A percentile compares a stretch with the other conserved stretches of the same genome.
Conservation (phyloP, 2,113 vertebrate genomes). For the Paratilapia polleni region DNA sequence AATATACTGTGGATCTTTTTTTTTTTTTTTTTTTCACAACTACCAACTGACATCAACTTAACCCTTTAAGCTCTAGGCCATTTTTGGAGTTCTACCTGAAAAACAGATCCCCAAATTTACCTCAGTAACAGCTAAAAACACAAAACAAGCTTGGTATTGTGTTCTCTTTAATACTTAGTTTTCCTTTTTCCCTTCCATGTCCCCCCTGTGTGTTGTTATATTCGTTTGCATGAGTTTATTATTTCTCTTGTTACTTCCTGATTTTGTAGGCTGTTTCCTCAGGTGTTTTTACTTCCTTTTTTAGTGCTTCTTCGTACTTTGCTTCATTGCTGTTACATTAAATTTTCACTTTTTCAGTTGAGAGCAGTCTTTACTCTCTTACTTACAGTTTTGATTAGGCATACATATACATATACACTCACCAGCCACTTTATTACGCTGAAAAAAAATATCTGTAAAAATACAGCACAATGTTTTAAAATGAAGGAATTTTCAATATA, state of each 20-base stretch:
- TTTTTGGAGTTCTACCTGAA: neutral
- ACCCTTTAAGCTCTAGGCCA: neutral
- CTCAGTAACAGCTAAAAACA: neutral
- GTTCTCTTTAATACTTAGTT: neutral
- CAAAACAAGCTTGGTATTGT: neutral
- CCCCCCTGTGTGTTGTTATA: neutral
- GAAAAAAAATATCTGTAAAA: no score
- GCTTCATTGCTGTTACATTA: no score
- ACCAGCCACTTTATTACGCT: no score
- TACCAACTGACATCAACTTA: neutral
- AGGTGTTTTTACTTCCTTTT: neutral
- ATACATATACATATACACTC: no score
- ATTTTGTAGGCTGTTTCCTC: fast-evolving
- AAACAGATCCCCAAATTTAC: neutral
- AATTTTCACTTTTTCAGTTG: no score
- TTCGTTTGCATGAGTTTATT: neutral
- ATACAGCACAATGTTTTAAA: no score
- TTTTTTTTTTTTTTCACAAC: neutral
- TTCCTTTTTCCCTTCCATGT: no score
- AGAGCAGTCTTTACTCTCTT: neutral
- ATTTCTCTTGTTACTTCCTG: neutral
- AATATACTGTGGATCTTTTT: neutral
- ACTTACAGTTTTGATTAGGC: no score
- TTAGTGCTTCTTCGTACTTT: neutral
- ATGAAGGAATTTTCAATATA: no score